These are phyloP conservation scores for Dolichotis patagonum DNA, from an alignment of 2,113 vertebrate species.

Conservation along the genomic window DNA sequence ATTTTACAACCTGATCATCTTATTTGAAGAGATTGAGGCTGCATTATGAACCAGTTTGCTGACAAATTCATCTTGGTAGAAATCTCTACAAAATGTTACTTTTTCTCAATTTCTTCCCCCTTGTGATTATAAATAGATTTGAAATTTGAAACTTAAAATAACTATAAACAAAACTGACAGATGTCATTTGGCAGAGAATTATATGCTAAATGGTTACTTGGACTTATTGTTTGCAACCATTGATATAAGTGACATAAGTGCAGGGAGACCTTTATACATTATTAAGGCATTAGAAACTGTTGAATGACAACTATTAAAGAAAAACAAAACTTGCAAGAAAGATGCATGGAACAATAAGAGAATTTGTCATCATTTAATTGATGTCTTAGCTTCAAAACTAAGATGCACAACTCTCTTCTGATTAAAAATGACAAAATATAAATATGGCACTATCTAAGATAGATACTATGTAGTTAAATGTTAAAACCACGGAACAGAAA, in stretches of 20 bases:
- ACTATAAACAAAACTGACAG: constrained; percentile 11
- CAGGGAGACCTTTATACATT: background rate
- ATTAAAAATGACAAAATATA: background rate
- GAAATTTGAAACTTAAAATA: constrained; percentile 36
- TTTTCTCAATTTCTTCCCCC: background rate
- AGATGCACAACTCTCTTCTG: background rate
- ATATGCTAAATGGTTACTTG: background rate
- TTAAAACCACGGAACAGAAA: background rate
- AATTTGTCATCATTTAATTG: background rate
- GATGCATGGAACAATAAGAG: background rate
- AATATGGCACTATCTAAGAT: background rate
- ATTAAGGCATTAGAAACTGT: background rate
- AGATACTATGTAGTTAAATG: background rate
- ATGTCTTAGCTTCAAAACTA: background rate
- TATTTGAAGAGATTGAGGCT: background rate
- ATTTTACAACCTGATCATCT: constrained; percentile 55
- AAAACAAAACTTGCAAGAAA: background rate
- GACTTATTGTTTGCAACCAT: background rate
- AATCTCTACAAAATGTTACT: background rate
- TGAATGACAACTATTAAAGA: background rate
- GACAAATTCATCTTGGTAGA: constrained; percentile 8
- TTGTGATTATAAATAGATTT: constrained; percentile 12
- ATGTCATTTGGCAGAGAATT: constrained; percentile 14
- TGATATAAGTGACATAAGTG: background rate
- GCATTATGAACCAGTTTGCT: background rate